phyloP scores from a whole-genome alignment of 30 jellyfish, hydroid and myxozoan genomes.

The Catostylus mosaicus region DNA sequence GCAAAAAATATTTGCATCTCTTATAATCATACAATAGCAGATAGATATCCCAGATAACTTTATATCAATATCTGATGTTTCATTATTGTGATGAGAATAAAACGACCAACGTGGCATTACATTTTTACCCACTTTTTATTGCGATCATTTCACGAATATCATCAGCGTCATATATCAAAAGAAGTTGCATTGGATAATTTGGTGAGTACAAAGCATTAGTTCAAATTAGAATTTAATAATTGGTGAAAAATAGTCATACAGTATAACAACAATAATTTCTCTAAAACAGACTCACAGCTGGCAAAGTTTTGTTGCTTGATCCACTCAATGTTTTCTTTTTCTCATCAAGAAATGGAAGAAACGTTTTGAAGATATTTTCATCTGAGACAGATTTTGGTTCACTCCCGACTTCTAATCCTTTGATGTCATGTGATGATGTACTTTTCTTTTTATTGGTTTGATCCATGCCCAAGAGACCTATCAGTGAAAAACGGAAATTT shows the following conservation, averaged over 20 bases:
- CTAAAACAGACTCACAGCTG: slow-evolving; percentile 29
- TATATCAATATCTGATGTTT: too few species aligned
- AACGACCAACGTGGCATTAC: too few species aligned
- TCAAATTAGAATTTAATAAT: too few species aligned
- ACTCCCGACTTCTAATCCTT: background rate
- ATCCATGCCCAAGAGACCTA: background rate
- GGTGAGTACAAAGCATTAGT: too few species aligned
- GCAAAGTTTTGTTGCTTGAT: slow-evolving; percentile 36
- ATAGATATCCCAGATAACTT: too few species aligned
- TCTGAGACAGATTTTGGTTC: slow-evolving; percentile 17
- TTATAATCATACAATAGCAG: too few species aligned
- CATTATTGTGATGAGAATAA: too few species aligned
- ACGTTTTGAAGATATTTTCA: slow-evolving; percentile 58
- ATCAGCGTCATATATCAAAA: too few species aligned
- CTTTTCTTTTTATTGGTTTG: background rate
- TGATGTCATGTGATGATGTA: slow-evolving; percentile 9
- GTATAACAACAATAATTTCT: background rate
- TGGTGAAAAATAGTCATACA: too few species aligned
- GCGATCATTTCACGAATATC: too few species aligned
- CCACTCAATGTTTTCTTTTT: slow-evolving; percentile 52
- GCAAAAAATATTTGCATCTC: slow-evolving; percentile 17
- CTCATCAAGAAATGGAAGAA: slow-evolving; percentile 66
- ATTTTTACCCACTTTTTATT: too few species aligned
- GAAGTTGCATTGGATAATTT: too few species aligned
- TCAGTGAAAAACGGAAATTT: background rate